These are phyloP conservation scores for Coremacera marginata DNA, from an alignment of 2,888 invertebrate genomes.

Conservation along the genomic window DNA sequence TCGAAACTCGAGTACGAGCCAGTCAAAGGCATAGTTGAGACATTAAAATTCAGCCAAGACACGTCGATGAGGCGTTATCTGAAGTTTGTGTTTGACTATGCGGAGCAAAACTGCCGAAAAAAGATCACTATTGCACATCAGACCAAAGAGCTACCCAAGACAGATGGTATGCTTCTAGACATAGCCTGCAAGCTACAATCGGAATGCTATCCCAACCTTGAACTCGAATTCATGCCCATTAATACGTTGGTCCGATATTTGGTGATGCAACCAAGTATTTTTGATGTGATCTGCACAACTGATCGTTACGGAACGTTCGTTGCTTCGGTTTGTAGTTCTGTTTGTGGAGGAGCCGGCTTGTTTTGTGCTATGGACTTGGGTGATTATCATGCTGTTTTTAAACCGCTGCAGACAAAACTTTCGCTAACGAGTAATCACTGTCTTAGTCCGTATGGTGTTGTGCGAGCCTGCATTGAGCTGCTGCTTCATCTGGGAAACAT, in stretches of 20 bases:
- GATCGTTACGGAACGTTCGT: constrained; percentile 61
- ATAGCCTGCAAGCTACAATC: constrained; percentile 50
- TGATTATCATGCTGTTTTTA: constrained; percentile 58
- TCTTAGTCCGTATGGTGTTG: constrained; percentile 59
- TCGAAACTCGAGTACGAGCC: constrained; percentile 61
- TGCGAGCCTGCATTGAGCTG: constrained; percentile 54
- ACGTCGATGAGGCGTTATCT: constrained; percentile 50
- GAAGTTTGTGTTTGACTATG: constrained; percentile 52
- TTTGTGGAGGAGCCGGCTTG: constrained; percentile 60
- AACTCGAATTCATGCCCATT: constrained; percentile 53
- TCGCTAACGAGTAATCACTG: constrained; percentile 53
- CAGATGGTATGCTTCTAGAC: constrained; percentile 53
- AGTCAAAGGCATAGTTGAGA: constrained; percentile 61
- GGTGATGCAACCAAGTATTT: constrained; percentile 51
- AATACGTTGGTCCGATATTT: constrained; percentile 50
- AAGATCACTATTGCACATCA: constrained; percentile 59
- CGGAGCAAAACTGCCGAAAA: constrained; percentile 46
- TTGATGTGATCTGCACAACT: constrained; percentile 57
- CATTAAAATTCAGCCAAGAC: constrained; percentile 52
- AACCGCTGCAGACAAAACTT: constrained; percentile 60
- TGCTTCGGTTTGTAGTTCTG: constrained; percentile 54
- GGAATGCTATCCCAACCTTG: constrained; percentile 42
- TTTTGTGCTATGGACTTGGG: constrained; percentile 58
- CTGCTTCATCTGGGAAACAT: constrained; percentile 51
- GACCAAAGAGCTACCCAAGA: constrained; percentile 53